These are phyloP conservation scores for Parauchenoglanis punctatus DNA, from an alignment of 2,797 vertebrate species.

Conservation along the genomic window DNA sequence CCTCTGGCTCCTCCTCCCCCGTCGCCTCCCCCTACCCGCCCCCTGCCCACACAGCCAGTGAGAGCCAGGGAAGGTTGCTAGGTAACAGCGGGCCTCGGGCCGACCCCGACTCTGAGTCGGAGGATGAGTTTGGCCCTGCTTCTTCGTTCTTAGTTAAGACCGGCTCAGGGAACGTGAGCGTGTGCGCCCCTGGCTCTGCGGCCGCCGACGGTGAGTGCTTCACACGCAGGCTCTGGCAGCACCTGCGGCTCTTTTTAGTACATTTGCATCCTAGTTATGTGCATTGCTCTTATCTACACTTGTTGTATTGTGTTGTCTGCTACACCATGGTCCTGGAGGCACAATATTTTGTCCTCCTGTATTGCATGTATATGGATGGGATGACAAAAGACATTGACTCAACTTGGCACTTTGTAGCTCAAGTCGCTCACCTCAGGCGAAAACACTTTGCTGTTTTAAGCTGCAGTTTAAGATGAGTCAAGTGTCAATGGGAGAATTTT, in stretches of 20 bases:
- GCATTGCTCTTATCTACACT: neutral
- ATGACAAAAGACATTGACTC: conserved; percentile 15
- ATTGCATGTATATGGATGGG: neutral
- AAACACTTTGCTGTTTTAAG: conserved; percentile 39
- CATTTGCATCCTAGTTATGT: neutral
- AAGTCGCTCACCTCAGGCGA: conserved; percentile 65
- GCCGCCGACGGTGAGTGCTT: conserved; percentile 91
- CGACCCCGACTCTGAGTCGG: conserved; percentile 95
- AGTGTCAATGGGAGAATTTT: conserved; percentile 63
- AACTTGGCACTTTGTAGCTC: conserved; percentile 60
- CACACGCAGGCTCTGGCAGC: conserved; percentile 66
- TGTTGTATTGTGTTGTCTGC: conserved; percentile 10
- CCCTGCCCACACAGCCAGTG: conserved; percentile 91
- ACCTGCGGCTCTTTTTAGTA: conserved; percentile 30
- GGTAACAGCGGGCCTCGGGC: conserved; percentile 92
- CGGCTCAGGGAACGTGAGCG: conserved; percentile 91
- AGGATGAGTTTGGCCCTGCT: conserved; percentile 96
- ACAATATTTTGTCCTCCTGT: neutral
- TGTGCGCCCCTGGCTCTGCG: conserved; percentile 75
- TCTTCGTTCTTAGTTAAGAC: conserved; percentile 98
- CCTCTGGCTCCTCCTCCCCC: conserved; percentile 88
- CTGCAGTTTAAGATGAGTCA: conserved; percentile 40
- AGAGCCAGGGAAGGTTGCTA: conserved; percentile 95
- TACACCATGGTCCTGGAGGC: neutral
- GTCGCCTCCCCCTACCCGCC: conserved; percentile 90